These are phyloP conservation scores for Eulimnadia texana DNA, from an alignment of 1,140 invertebrate genomes.

Conservation along the genomic window DNA sequence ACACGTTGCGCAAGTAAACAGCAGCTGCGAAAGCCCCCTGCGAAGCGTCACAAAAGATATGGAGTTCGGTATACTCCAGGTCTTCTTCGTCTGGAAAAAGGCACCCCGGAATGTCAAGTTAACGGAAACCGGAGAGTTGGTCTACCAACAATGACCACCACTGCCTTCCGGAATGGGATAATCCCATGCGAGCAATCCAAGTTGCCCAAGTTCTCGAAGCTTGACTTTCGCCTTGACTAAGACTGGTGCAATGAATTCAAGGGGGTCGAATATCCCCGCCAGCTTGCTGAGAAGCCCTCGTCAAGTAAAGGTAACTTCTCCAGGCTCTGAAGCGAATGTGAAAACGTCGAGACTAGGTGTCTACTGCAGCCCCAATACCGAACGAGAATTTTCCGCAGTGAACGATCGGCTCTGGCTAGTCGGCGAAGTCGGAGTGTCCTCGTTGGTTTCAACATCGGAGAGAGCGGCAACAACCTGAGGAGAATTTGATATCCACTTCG, in stretches of 20 bases:
- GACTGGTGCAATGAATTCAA: background rate
- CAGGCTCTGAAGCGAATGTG: background rate
- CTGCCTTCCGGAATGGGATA: slow-evolving; percentile 11
- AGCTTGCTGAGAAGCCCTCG: background rate
- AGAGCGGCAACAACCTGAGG: slow-evolving; percentile 4
- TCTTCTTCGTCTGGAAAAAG: background rate
- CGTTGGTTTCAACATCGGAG: slow-evolving; percentile 12
- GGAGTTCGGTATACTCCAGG: slow-evolving; percentile 18
- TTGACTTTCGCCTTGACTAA: slow-evolving; percentile 1
- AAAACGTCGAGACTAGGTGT: no score
- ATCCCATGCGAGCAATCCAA: slow-evolving; percentile 8
- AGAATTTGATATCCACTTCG: no score
- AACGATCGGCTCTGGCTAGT: background rate
- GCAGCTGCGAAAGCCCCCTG: slow-evolving; percentile 22
- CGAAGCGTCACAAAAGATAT: slow-evolving; percentile 25
- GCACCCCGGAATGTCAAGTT: slow-evolving; percentile 17
- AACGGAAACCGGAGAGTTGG: background rate
- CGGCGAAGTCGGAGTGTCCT: slow-evolving; percentile 15
- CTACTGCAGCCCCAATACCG: no score
- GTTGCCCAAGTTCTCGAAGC: slow-evolving; percentile 12
- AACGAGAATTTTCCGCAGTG: no score
- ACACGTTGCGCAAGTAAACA: slow-evolving; percentile 18
- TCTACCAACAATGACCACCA: slow-evolving; percentile 20
- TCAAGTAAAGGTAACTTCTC: background rate
- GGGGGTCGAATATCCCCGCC: background rate